Percentiles rank a stretch among this genome's conserved stretches.
These are phyloP conservation scores for Aphidius colemani DNA, from an alignment of 2,888 invertebrate species.

Conservation along the genomic window DNA sequence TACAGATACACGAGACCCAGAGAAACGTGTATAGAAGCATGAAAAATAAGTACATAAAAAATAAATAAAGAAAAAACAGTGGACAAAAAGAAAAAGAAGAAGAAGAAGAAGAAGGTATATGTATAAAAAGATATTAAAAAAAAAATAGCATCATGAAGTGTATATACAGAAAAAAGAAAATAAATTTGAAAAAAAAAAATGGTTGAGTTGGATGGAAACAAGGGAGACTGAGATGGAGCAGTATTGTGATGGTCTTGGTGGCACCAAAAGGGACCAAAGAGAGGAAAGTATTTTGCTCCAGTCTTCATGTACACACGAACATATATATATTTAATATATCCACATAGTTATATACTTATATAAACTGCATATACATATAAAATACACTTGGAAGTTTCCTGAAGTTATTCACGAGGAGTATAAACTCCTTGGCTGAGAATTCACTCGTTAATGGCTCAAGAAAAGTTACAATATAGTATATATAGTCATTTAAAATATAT, in stretches of 20 bases:
- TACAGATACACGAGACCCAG: not conserved
- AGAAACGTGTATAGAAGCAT: not conserved
- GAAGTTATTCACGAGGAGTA: no score
- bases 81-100: constrained; percentile 6
- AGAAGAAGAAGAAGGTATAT: constrained; percentile 7
- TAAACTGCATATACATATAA: no score
- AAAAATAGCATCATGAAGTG: not conserved
- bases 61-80: not conserved
- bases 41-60: not conserved
- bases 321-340: no score
- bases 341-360: no score
- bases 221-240: constrained; percentile 7
- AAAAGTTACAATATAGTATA: no score
- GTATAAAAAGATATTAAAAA: constrained; percentile 12
- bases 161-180: constrained; percentile 9
- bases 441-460: no score
- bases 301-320: no score
- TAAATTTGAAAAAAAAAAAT: constrained; percentile 4
- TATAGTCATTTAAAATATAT: no score
- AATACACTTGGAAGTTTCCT: no score
- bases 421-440: no score
- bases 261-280: not conserved
- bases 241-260: not conserved
- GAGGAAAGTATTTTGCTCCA: no score
- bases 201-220: not conserved